These are phyloP conservation scores for Sander vitreus DNA, from an alignment of 2,113 vertebrate species.

Conservation along the genomic window DNA sequence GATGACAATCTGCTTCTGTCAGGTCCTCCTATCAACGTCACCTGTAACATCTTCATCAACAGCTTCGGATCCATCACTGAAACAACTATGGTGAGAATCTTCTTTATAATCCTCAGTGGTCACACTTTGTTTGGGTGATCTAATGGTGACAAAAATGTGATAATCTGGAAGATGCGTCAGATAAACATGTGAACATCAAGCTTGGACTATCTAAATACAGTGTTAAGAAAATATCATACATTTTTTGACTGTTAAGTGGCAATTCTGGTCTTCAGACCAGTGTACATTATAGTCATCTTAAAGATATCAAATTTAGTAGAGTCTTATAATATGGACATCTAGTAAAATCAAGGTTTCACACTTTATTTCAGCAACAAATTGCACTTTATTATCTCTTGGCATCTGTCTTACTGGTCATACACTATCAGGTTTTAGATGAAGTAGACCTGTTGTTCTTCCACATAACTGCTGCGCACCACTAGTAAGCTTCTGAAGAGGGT, in stretches of 20 bases:
- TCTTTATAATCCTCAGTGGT: neutral
- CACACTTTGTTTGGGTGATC: neutral
- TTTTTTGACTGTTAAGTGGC: neutral
- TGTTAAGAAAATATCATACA: neutral
- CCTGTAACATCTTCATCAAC: conserved; percentile 99
- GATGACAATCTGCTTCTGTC: conserved; percentile 53
- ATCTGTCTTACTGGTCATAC: neutral
- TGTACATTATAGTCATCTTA: no score
- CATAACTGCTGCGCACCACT: neutral
- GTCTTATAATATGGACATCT: neutral
- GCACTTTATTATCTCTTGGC: neutral
- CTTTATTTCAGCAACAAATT: neutral
- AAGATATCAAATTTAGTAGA: no score
- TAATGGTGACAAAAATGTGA: neutral
- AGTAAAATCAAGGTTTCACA: neutral
- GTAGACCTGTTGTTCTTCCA: neutral
- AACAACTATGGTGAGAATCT: conserved; percentile 93
- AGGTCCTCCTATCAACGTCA: conserved; percentile 96
- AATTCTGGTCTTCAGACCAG: neutral
- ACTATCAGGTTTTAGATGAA: neutral
- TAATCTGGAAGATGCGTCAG: neutral
- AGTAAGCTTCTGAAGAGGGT: neutral
- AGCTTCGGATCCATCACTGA: conserved; percentile 95
- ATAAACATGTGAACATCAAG: neutral
- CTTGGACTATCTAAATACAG: neutral